These are phyloP conservation scores for Percopsis transmontana DNA, from an alignment of 2,113 vertebrate species.

Conservation along the genomic window DNA sequence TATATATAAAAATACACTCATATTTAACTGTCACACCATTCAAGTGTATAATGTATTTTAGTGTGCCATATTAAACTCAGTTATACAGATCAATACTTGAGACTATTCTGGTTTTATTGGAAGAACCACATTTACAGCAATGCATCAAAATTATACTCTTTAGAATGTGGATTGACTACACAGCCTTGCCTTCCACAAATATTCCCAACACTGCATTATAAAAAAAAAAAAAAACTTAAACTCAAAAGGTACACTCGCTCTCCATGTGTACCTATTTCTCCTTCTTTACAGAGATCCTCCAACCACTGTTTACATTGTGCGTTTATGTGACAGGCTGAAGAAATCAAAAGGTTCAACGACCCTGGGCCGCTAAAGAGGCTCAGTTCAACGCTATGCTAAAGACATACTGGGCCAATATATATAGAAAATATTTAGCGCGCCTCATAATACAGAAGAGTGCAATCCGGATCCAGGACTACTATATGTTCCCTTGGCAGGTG, in stretches of 20 bases:
- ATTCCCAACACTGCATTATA: slow-evolving; percentile 14
- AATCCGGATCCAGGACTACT: slow-evolving; percentile 1
- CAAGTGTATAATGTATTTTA: not conserved
- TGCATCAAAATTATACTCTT: slow-evolving; percentile 31
- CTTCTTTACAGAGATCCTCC: slow-evolving; percentile 33
- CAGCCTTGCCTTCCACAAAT: slow-evolving; percentile 7
- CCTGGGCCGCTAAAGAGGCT: slow-evolving; percentile 25
- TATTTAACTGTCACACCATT: slow-evolving; percentile 1
- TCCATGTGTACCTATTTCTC: slow-evolving; percentile 10
- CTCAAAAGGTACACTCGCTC: too few relatives aligned
- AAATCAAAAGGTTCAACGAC: slow-evolving; percentile 17
- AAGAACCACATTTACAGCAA: slow-evolving; percentile 17
- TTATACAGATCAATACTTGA: not conserved
- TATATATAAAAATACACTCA: too few relatives aligned
- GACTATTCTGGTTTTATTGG: not conserved
- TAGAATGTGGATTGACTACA: slow-evolving; percentile 8
- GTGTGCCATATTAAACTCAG: not conserved
- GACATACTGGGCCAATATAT: slow-evolving; percentile 10
- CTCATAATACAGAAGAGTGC: slow-evolving; percentile 26
- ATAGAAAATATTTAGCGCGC: slow-evolving; percentile 9
- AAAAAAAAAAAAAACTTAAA: not conserved
- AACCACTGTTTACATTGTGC: slow-evolving; percentile 62
- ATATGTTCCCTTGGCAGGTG: slow-evolving; percentile 19
- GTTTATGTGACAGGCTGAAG: slow-evolving; percentile 68
- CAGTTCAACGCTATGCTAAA: slow-evolving; percentile 31